Evolutionary conservation across 2,797 vertebrate species (phyloP), one percentile per base, ranked within the genome.

Genomic region (Scomberomorus guttatus): DNA sequence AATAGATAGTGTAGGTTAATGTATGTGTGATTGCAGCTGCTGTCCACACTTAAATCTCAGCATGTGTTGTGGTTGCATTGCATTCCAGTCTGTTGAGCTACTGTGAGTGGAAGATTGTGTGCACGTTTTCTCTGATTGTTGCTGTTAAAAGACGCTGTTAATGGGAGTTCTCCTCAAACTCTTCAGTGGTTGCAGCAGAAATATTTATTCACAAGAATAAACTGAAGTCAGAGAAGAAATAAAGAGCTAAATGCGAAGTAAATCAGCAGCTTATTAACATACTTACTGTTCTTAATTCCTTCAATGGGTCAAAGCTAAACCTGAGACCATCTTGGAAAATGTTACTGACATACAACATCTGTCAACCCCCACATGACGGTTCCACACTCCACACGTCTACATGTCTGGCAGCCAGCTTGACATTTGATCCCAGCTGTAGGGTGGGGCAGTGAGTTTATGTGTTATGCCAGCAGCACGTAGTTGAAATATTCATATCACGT

Each of bases 401-500:
- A 42, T 51, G 76, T 72, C 77, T 77, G 65, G 71, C 74, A 75
- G 73, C 69, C 73, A 46, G 74, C 58, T 50, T 69, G 84, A 84
- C 82, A 87, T 87, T 27, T 75, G 82, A 89, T 85, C 84, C 48
- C 29, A 64, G 65, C 55, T 48, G 62, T 1, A 69, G 78, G 83
- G 82, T 73, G 78, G 70, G 61, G 84, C 75, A 37, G 61, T 29
- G 56, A 60, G 65, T 56, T 59, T 7, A 60, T 75, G 80, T 70
- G 79, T 77, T 75, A 60, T 82, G 75, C 62, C 58, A 58, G 78
- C 65, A 87, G 80, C 79, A 77, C 72, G 69, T 76, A 80, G 71
- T 54, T 84, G 27, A 86, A 84, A 87, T 85, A 87, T 89, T 86
- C 67, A 81, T 81, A 80, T 72, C 3, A 32, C 32, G 5, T 11